Conservation (phyloP, 2,888 invertebrate species). For the Spodoptera picta region DNA sequence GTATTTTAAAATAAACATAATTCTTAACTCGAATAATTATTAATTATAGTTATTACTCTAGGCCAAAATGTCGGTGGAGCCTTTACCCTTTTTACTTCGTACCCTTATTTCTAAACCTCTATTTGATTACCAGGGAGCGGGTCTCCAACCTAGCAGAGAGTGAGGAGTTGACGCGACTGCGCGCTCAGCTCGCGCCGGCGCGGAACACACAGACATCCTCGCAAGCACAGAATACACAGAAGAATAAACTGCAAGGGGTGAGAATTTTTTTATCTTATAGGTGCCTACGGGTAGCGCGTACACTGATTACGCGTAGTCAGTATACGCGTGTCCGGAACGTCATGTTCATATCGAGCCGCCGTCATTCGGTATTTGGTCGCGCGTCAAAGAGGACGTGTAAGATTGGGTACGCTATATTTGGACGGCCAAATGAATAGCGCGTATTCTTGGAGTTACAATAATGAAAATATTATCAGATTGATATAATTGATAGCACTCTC, state of each 20-base stretch:
- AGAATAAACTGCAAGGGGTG: slow-evolving; percentile 82
- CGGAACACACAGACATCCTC: slow-evolving; percentile 58
- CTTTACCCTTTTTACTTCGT: too few relatives aligned
- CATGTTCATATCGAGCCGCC: slow-evolving; percentile 42
- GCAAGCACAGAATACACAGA: slow-evolving; percentile 74
- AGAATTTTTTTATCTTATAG: slow-evolving; percentile 32
- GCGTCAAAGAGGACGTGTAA: slow-evolving; percentile 50
- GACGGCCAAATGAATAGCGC: slow-evolving; percentile 16
- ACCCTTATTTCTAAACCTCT: too few relatives aligned
- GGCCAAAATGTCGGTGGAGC: too few relatives aligned
- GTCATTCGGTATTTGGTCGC: slow-evolving; percentile 54
- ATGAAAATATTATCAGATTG: slow-evolving; percentile 45
- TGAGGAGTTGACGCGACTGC: slow-evolving; percentile 80
- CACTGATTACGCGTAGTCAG: slow-evolving; percentile 20
- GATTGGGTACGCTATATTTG: slow-evolving; percentile 49
- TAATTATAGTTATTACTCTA: too few relatives aligned
- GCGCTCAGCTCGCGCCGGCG: slow-evolving; percentile 88
- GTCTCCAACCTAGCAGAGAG: slow-evolving; percentile 82
- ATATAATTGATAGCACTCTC: slow-evolving; percentile 45
- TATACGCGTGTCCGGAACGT: slow-evolving; percentile 46
- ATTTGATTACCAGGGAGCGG: slow-evolving; percentile 79
- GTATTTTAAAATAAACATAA: too few relatives aligned
- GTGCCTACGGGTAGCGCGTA: slow-evolving; percentile 37
- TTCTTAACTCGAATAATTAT: too few relatives aligned
- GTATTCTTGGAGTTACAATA: slow-evolving; percentile 41